Percentiles rank a stretch among this genome's conserved stretches.
Evolutionary conservation across 2,113 vertebrate genomes (phyloP).

Genomic region (Zosterops hypoxanthus): DNA sequence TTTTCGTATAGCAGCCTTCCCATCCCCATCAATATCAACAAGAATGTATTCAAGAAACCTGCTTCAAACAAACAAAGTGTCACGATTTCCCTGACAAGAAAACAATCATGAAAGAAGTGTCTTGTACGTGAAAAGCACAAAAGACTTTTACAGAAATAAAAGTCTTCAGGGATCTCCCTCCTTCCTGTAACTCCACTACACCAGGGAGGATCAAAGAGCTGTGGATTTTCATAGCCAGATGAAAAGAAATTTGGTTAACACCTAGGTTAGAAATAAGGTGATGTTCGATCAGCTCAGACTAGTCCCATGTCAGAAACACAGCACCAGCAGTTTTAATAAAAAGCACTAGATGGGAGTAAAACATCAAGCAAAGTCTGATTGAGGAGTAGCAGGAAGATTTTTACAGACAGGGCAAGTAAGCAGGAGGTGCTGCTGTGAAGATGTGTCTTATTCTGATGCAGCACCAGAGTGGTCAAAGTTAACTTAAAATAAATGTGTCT

Average conservation of each 20-base stretch:
- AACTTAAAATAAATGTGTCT: conserved; percentile 32
- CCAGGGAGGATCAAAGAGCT: not conserved
- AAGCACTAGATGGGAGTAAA: conserved; percentile 70
- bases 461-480: not conserved
- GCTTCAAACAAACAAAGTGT: not conserved
- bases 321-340: conserved; percentile 40
- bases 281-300: not conserved
- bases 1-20: not conserved
- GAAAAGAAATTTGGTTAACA: not conserved
- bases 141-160: not conserved
- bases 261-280: not conserved
- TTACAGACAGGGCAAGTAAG: not conserved
- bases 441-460: not conserved
- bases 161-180: not conserved
- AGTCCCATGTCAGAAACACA: not conserved
- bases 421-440: conserved; percentile 16
- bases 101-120: not conserved
- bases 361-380: conserved; percentile 1
- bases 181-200: not conserved
- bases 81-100: not conserved
- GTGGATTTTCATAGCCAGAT: not conserved
- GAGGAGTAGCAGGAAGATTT: not conserved
- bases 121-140: not conserved
- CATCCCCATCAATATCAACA: not conserved
- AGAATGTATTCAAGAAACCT: not conserved